Evolutionary conservation across 2,797 vertebrate genomes (phyloP).

Genomic region (Rhinichthys osculus): DNA sequence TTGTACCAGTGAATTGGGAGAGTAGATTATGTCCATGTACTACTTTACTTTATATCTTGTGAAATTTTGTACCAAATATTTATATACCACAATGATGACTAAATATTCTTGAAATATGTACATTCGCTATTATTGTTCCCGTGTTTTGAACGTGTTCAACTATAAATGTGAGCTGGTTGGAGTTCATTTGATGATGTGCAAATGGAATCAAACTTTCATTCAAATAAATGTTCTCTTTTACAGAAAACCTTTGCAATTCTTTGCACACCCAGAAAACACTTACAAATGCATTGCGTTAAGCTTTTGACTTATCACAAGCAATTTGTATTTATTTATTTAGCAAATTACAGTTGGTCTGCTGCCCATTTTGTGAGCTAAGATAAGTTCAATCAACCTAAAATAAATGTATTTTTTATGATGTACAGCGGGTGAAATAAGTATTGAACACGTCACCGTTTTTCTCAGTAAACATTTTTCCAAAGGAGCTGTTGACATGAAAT

Average conservation of each 20-base stretch:
- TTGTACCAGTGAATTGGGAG: slow-evolving; percentile 64
- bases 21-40: slow-evolving; percentile 63
- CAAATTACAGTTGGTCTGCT: background rate
- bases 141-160: slow-evolving; percentile 73
- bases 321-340: slow-evolving; percentile 21
- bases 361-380: background rate
- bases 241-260: slow-evolving; percentile 58
- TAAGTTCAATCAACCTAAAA: background rate
- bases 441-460: too few relatives aligned
- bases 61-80: slow-evolving; percentile 93
- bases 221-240: slow-evolving; percentile 79
- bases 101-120: slow-evolving; percentile 61
- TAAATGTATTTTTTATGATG: too few relatives aligned
- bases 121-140: slow-evolving; percentile 65
- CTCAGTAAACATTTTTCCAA: too few relatives aligned
- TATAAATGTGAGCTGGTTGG: slow-evolving; percentile 66
- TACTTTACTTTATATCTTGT: slow-evolving; percentile 86
- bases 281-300: background rate
- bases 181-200: slow-evolving; percentile 69
- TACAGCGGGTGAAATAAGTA: too few relatives aligned
- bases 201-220: slow-evolving; percentile 72
- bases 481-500: too few relatives aligned
- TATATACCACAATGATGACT: slow-evolving; percentile 82
- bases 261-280: background rate
- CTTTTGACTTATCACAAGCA: background rate